These are phyloP conservation scores for Lophius piscatorius DNA, from an alignment of 2,113 vertebrate species.

Conservation along the genomic window DNA sequence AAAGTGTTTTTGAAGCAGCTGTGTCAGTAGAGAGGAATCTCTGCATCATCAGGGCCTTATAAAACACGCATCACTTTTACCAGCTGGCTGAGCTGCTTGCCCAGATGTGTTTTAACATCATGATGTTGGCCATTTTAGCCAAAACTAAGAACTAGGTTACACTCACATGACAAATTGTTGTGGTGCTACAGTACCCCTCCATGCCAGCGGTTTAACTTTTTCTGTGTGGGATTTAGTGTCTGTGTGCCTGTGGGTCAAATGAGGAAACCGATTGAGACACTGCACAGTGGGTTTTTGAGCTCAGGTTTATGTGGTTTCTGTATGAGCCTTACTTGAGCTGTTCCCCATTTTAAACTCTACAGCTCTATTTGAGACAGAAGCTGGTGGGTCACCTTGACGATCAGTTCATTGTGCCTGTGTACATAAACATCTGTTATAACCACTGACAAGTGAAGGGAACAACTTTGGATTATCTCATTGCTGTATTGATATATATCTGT, in stretches of 20 bases:
- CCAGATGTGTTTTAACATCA: slow-evolving; percentile 27
- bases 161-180: slow-evolving; percentile 45
- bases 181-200: slow-evolving; percentile 7
- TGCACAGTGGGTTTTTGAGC: slow-evolving; percentile 20
- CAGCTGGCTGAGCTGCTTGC: slow-evolving; percentile 29
- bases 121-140: slow-evolving; percentile 23
- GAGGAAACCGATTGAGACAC: too few species aligned
- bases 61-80: slow-evolving; percentile 35
- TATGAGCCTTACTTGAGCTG: slow-evolving; percentile 1
- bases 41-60: neutral
- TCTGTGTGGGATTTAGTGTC: slow-evolving; percentile 2
- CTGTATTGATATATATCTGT: too few species aligned
- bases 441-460: too few species aligned
- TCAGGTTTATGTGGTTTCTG: slow-evolving; percentile 32
- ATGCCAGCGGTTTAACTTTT: neutral
- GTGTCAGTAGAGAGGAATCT: neutral
- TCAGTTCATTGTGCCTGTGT: neutral
- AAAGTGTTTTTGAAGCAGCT: too few species aligned
- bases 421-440: too few species aligned
- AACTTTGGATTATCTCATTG: too few species aligned
- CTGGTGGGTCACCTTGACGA: slow-evolving; percentile 34
- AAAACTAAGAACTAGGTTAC: slow-evolving; percentile 48
- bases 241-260: slow-evolving; percentile 9
- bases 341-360: slow-evolving; percentile 26
- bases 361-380: slow-evolving; percentile 13